phyloP scores from a whole-genome alignment of 2,888 invertebrate genomes.

The Xanthorhoe spadicearia region DNA sequence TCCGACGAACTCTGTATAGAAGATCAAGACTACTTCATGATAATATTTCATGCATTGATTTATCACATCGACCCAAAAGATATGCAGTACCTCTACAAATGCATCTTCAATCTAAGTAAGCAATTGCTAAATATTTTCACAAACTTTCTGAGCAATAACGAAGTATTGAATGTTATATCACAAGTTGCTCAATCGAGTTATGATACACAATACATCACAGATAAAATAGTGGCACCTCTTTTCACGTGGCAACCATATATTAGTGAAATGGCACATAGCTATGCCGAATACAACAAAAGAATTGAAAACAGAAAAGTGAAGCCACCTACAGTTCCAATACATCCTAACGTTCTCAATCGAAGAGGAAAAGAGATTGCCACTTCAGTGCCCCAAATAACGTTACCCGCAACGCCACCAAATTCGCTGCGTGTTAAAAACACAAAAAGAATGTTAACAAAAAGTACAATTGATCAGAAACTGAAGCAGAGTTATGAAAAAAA shows the following conservation, averaged over 20 bases:
- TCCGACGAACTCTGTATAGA: slow-evolving; percentile 63
- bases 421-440: slow-evolving; percentile 50
- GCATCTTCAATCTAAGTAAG: slow-evolving; percentile 74
- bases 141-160: slow-evolving; percentile 73
- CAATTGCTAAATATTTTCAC: slow-evolving; percentile 66
- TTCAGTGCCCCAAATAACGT: slow-evolving; percentile 23
- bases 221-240: slow-evolving; percentile 79
- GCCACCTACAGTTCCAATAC: slow-evolving; percentile 65
- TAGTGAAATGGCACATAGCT: slow-evolving; percentile 71
- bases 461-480: slow-evolving; percentile 66
- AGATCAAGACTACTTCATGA: slow-evolving; percentile 69
- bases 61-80: slow-evolving; percentile 67
- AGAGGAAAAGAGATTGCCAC: slow-evolving; percentile 51
- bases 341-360: slow-evolving; percentile 67
- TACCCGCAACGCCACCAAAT: slow-evolving; percentile 63
- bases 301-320: slow-evolving; percentile 62
- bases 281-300: slow-evolving; percentile 66
- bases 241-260: slow-evolving; percentile 77
- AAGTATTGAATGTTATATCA: slow-evolving; percentile 73
- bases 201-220: slow-evolving; percentile 78
- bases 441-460: slow-evolving; percentile 70
- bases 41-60: slow-evolving; percentile 65
- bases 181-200: slow-evolving; percentile 77
- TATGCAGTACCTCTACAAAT: slow-evolving; percentile 68
- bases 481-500: slow-evolving; percentile 67